Conservation (phyloP, 2,797 vertebrate species). For the Todus mexicanus region DNA sequence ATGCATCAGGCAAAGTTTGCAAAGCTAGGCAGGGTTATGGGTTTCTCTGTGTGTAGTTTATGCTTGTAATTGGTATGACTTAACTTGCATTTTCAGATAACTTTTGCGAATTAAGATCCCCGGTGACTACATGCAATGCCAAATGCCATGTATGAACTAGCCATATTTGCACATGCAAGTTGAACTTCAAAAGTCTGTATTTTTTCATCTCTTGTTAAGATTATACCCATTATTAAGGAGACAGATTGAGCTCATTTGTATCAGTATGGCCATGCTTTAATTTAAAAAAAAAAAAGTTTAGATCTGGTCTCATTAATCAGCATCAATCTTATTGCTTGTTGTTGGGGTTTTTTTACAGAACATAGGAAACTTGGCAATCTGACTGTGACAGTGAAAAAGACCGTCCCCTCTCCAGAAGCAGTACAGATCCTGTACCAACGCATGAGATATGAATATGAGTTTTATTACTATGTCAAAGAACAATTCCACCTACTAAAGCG, state of each 20-base stretch:
- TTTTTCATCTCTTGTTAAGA: background rate
- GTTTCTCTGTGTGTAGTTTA: background rate
- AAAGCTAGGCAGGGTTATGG: background rate
- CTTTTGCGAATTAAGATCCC: background rate
- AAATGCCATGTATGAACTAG: background rate
- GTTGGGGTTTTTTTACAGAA: slow-evolving; percentile 77
- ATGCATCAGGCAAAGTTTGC: background rate
- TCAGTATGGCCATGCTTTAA: background rate
- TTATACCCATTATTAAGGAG: background rate
- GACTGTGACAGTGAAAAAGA: slow-evolving; percentile 96
- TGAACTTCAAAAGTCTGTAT: background rate
- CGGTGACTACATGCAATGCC: background rate
- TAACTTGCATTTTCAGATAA: background rate
- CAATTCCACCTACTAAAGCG: slow-evolving; percentile 95
- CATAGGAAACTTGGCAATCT: slow-evolving; percentile 96
- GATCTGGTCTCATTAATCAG: background rate
- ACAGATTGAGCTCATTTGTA: background rate
- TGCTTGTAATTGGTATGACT: background rate
- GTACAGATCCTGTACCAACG: slow-evolving; percentile 94
- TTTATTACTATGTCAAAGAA: slow-evolving; percentile 95
- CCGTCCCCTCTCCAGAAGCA: slow-evolving; percentile 90
- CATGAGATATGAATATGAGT: slow-evolving; percentile 95
- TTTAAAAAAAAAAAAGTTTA: background rate
- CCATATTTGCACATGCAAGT: background rate
- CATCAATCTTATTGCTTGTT: background rate